Base-by-base conservation (phyloP, 2,797 vertebrate species). In the Rhinophrynus dorsalis region DNA sequence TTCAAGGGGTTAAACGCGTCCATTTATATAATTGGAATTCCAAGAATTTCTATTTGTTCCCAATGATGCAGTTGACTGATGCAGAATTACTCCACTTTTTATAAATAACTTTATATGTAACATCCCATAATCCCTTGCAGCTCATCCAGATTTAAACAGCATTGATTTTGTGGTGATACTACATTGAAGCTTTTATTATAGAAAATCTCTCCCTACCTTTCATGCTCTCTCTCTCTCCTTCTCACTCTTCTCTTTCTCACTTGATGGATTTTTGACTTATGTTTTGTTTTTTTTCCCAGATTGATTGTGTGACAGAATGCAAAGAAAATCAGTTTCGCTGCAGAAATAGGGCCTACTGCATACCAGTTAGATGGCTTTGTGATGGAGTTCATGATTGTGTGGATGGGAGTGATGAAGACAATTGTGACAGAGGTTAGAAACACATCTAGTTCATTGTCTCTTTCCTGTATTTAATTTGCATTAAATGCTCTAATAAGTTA, bases 361-460 rank as follows among this genome's bases (percentile, higher is more conserved):
- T 98, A 76, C 97, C 97, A 3, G 81, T 93, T 66, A 88, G 97
- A 35, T 99, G 96, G 96, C 91, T 94, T 15, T 99, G 96, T 3
- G 97, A 99, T 37, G 95, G 94, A 1, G 86, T 94, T 75, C 86
- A 92, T 1, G 97, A 99, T 83, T 99, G 97, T 37, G 92, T 99
- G 84, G 97, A 99, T 81, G 92, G 92, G 81, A 99, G 96, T 0
- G 97, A 99, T 1, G 97, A 99, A 82, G 93, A 94, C 18, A 91
- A 85, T 82, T 99, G 97, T 79, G 87, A 90, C 63, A 90, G 86
- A 81, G 96, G 97, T 92, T 79, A 76, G 84, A 44, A 6, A 13
- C 13, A 0, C 0, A 5, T 67, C 47, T 33, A 35, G 1, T 48
- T 26, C n/a, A 40, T 42, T 9, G 8, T 18, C 23, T 26, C 6